A percentile compares a stretch with the other conserved stretches of the same genome.
These are phyloP conservation scores for Hyles lineata DNA, from an alignment of 2,888 invertebrate species.

Conservation along the genomic window DNA sequence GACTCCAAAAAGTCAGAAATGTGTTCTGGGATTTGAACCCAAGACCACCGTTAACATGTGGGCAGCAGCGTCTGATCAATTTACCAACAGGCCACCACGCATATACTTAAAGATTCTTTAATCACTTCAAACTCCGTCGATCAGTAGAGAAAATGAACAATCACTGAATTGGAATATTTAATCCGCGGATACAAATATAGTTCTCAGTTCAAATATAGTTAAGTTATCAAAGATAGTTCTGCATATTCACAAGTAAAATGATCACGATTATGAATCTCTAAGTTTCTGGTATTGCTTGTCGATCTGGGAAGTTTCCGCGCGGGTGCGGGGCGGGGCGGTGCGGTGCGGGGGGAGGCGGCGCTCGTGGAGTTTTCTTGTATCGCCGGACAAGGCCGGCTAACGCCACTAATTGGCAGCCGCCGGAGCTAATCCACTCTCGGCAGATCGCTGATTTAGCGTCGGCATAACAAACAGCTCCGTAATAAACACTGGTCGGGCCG, in stretches of 20 bases:
- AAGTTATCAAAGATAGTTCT: neutral
- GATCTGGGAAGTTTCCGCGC: neutral
- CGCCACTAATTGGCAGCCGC: constrained; percentile 26
- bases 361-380: constrained; percentile 1
- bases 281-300: neutral
- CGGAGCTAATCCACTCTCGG: constrained; percentile 19
- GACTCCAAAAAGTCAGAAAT: too few relatives aligned
- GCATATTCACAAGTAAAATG: neutral
- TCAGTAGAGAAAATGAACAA: neutral
- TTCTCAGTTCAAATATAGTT: too few relatives aligned
- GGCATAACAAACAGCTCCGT: constrained; percentile 41
- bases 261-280: neutral
- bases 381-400: constrained; percentile 15
- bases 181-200: neutral
- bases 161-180: neutral
- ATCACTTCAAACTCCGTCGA: neutral
- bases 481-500: constrained; percentile 39
- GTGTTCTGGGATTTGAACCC: too few relatives aligned
- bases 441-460: constrained; percentile 37
- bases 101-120: too few relatives aligned
- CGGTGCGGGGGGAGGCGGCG: neutral
- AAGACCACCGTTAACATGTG: too few relatives aligned
- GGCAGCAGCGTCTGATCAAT: too few relatives aligned
- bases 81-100: too few relatives aligned
- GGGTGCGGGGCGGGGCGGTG: neutral